These are phyloP conservation scores for Phrynocephalus guinanensis DNA, from an alignment of 2,797 vertebrate genomes.

Conservation along the genomic window DNA sequence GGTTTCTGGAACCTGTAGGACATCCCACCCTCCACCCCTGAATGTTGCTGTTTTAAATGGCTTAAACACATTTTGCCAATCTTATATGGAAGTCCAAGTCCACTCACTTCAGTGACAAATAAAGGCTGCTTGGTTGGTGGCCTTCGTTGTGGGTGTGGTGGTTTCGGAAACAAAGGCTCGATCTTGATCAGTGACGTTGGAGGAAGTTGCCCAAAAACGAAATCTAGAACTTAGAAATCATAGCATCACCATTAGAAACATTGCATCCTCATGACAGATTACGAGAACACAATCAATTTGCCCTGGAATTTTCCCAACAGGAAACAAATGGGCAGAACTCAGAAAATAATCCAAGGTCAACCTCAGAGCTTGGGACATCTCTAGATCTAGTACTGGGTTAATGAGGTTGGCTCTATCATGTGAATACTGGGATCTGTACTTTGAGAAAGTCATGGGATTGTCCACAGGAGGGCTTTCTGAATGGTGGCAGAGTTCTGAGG, in stretches of 20 bases:
- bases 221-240: constrained; percentile 49
- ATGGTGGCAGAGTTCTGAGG: too few species aligned
- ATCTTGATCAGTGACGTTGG: constrained; percentile 37
- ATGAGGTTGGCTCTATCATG: too few species aligned
- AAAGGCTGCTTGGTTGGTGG: background rate
- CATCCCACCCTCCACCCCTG: too few species aligned
- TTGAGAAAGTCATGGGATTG: too few species aligned
- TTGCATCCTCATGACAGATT: background rate
- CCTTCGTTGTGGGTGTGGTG: constrained; percentile 5
- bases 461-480: too few species aligned
- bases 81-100: background rate
- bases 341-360: background rate
- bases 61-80: background rate
- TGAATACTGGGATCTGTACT: too few species aligned
- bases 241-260: background rate
- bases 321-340: background rate
- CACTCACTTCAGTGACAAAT: background rate
- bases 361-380: background rate
- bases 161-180: constrained; percentile 42
- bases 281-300: background rate
- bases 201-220: constrained; percentile 36
- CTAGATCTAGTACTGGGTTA: too few species aligned
- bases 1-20: too few species aligned
- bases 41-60: background rate
- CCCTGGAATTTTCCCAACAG: background rate